phyloP scores from a whole-genome alignment of 2,888 invertebrate species.

The Drosophila incognita region DNA sequence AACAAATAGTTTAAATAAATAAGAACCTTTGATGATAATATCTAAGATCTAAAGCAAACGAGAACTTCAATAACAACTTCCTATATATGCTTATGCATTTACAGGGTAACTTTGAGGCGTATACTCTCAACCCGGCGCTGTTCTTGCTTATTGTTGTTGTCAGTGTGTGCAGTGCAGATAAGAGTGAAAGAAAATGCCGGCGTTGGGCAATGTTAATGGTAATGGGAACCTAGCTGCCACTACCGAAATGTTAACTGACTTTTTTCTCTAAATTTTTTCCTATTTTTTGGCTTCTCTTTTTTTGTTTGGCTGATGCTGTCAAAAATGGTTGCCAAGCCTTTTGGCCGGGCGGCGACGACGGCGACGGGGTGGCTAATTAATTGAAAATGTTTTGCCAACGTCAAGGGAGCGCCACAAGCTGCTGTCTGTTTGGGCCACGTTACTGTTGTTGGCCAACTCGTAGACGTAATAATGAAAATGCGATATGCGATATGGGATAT shows the following conservation, averaged over 20 bases:
- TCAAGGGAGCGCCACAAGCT: slow-evolving; percentile 67
- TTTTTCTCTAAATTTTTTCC: slow-evolving; percentile 29
- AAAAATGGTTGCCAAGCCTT: slow-evolving; percentile 75
- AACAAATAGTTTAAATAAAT: too few relatives aligned
- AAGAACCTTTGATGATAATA: too few relatives aligned
- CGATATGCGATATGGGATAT: slow-evolving; percentile 36
- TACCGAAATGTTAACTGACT: slow-evolving; percentile 72
- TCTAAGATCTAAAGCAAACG: too few relatives aligned
- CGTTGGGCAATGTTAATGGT: slow-evolving; percentile 56
- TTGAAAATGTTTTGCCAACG: slow-evolving; percentile 71
- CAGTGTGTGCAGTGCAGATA: slow-evolving; percentile 66
- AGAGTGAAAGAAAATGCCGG: slow-evolving; percentile 50
- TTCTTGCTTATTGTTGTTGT: slow-evolving; percentile 60
- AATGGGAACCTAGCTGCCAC: slow-evolving; percentile 52
- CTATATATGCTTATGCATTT: background rate
- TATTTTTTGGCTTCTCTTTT: slow-evolving; percentile 12
- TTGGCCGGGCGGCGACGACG: slow-evolving; percentile 38
- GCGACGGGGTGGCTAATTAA: slow-evolving; percentile 63
- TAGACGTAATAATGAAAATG: slow-evolving; percentile 54
- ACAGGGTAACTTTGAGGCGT: background rate
- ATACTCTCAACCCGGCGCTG: background rate
- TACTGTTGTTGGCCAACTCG: slow-evolving; percentile 15
- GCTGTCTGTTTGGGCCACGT: slow-evolving; percentile 6
- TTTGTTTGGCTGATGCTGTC: slow-evolving; percentile 63
- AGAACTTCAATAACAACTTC: background rate